phyloP scores from a whole-genome alignment of 2,888 invertebrate species.

The Nephrotoma guestfalica region DNA sequence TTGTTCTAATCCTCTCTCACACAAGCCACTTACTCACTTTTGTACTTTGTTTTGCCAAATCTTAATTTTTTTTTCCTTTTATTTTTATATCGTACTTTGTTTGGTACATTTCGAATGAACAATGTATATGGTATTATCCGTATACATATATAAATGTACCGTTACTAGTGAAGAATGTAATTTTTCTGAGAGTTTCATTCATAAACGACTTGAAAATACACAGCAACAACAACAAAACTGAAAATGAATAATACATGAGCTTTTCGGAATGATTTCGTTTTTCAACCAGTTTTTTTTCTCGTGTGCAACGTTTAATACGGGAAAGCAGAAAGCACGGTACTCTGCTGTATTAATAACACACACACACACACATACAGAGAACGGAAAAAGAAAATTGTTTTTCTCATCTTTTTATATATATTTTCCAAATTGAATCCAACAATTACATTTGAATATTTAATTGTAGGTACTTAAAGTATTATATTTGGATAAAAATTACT shows the following conservation, averaged over 20 bases:
- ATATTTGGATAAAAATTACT: background rate
- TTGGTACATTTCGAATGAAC: background rate
- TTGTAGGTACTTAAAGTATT: constrained; percentile 2
- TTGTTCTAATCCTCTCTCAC: background rate
- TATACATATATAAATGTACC: background rate
- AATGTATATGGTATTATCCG: background rate
- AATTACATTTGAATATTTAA: constrained; percentile 7
- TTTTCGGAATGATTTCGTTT: background rate
- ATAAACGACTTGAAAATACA: background rate
- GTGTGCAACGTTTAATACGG: background rate
- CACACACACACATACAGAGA: background rate
- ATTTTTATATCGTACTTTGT: background rate
- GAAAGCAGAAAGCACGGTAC: background rate
- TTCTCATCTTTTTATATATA: background rate
- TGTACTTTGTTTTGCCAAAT: background rate
- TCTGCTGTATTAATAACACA: background rate
- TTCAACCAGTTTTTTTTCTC: background rate
- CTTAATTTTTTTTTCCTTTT: background rate
- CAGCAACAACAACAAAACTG: background rate
- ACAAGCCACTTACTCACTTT: background rate
- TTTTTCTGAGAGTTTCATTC: background rate
- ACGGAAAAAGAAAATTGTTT: background rate
- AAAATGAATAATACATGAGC: background rate
- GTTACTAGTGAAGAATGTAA: background rate
- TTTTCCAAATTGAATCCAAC: constrained; percentile 2